phyloP scores from a whole-genome alignment of 2,888 invertebrate species.

The Oscheius sp. region DNA sequence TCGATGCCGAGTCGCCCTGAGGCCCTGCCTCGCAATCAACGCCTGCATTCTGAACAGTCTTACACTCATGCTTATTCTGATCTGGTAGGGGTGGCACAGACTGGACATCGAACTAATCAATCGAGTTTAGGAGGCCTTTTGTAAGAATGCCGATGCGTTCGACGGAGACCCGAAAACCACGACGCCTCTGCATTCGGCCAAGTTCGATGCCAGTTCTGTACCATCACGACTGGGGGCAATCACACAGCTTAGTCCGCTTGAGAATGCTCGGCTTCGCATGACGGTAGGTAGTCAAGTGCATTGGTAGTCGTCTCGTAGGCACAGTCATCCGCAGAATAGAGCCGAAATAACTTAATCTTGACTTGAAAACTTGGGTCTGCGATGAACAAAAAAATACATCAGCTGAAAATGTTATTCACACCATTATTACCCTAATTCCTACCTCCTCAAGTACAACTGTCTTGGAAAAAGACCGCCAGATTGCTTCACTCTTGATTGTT shows the following conservation, averaged over 20 bases:
- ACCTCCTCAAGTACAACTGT: no score
- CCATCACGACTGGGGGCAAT: constrained; percentile 20
- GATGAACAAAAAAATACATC: no score
- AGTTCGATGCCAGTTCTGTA: constrained; percentile 28
- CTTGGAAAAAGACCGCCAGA: no score
- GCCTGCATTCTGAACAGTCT: constrained; percentile 24
- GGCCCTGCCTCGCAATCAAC: constrained; percentile 24
- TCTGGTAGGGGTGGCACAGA: constrained; percentile 27
- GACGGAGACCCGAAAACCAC: constrained; percentile 31
- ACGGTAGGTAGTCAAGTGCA: constrained; percentile 22
- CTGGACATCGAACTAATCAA: neutral
- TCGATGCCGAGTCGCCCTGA: constrained; percentile 31
- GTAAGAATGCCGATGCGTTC: constrained; percentile 25
- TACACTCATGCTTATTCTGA: constrained; percentile 30
- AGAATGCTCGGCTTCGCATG: constrained; percentile 49
- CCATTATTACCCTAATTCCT: no score
- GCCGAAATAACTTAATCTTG: no score
- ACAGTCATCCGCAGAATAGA: neutral
- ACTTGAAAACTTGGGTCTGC: no score
- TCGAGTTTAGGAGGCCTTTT: constrained; percentile 36
- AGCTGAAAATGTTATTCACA: no score
- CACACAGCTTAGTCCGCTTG: constrained; percentile 43
- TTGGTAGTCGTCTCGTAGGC: neutral
- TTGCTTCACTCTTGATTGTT: no score
- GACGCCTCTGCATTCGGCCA: constrained; percentile 15